A percentile compares a stretch with the other conserved stretches of the same genome.
Conservation (phyloP, 1,140 invertebrate genomes). For the Brachionus sp. region DNA sequence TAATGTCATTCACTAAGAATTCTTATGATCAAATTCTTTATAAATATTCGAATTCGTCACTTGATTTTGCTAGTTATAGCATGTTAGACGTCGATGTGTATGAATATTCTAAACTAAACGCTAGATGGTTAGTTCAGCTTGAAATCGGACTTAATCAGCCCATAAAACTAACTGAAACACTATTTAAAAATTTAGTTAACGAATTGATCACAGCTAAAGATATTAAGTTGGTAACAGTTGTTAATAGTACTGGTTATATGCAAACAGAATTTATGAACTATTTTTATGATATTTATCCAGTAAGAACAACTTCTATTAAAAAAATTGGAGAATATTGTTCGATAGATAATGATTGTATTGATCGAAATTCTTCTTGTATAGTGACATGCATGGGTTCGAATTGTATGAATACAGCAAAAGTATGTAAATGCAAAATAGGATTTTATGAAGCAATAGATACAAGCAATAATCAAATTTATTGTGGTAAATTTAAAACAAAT, state of each 20-base stretch:
- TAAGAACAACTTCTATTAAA: neutral
- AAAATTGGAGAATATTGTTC: neutral
- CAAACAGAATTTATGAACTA: constrained; percentile 23
- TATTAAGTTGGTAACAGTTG: neutral
- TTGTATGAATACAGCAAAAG: constrained; percentile 1
- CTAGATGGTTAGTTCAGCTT: neutral
- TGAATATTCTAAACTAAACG: neutral
- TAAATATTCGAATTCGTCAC: neutral
- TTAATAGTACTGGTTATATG: neutral
- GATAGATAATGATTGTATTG: constrained; percentile 5
- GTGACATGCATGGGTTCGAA: neutral
- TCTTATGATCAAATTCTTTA: neutral
- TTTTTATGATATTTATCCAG: constrained; percentile 3
- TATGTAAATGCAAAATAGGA: constrained; percentile 16
- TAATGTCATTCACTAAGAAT: neutral
- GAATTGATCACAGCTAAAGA: neutral
- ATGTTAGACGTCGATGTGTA: neutral
- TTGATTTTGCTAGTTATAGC: neutral
- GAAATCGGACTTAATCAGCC: neutral
- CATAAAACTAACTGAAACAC: neutral
- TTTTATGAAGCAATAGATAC: constrained; percentile 10
- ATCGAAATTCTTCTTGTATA: neutral
- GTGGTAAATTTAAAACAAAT: neutral
- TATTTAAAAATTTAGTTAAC: neutral
- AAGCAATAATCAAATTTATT: neutral